A percentile compares a stretch with the other conserved stretches of the same genome.
Conservation (phyloP, 2,888 invertebrate species). For the Candidula unifasciata region DNA sequence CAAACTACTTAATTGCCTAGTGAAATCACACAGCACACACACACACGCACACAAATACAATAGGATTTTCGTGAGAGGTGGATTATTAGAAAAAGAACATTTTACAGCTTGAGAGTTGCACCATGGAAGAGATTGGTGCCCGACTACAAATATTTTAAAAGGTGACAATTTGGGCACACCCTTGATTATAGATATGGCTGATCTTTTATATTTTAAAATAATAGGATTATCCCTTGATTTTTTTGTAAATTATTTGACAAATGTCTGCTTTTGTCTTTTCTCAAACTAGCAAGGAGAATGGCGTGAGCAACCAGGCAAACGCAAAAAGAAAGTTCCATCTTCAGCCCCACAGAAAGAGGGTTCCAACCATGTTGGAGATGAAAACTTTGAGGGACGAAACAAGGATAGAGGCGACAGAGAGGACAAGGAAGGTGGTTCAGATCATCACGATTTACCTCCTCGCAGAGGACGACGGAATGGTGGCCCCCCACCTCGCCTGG, state of each 20-base stretch:
- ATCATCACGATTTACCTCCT: slow-evolving; percentile 52
- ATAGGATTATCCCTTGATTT: neutral
- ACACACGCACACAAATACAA: too few relatives aligned
- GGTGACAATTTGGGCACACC: too few relatives aligned
- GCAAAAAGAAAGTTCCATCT: slow-evolving; percentile 64
- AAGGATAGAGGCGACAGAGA: slow-evolving; percentile 56
- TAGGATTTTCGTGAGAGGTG: too few relatives aligned
- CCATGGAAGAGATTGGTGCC: too few relatives aligned
- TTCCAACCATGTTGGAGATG: slow-evolving; percentile 58
- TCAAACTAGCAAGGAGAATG: slow-evolving; percentile 63
- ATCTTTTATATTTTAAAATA: too few relatives aligned
- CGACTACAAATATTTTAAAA: too few relatives aligned
- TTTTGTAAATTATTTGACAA: neutral
- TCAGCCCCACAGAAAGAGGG: slow-evolving; percentile 58
- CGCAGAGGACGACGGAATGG: slow-evolving; percentile 65
- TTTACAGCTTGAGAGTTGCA: too few relatives aligned
- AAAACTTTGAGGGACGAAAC: slow-evolving; percentile 39
- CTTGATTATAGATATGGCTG: too few relatives aligned
- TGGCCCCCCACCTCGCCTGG: slow-evolving; percentile 68
- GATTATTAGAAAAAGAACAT: too few relatives aligned
- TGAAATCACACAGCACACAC: too few relatives aligned
- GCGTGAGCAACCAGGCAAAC: slow-evolving; percentile 72
- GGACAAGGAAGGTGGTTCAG: slow-evolving; percentile 61
- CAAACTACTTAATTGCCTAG: too few relatives aligned
- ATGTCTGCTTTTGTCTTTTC: neutral